Evolutionary conservation across 2,888 invertebrate species (phyloP), one percentile per base, ranked within the genome.

Genomic region (Plebejus melissa): DNA sequence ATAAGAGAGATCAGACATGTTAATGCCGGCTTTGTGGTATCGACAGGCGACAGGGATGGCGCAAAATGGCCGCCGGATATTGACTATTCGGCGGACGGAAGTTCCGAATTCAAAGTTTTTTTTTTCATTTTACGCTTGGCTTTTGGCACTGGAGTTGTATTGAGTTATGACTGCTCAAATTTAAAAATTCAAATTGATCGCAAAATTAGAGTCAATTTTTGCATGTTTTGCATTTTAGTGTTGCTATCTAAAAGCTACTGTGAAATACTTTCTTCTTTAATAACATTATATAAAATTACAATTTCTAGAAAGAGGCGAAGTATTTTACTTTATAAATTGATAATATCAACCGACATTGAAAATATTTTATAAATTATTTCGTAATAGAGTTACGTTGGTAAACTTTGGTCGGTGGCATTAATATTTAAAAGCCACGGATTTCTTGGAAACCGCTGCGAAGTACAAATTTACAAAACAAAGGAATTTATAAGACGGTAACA

Each of bases 51-150:
- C 65, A 65, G 70, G 70, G 70, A 38, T 70, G 70, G 38, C 70
- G 41, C 70, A 70, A 22, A 22, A 41, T 41, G 41, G 22, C 41
- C 38, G 70, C 38, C 70, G 72, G 54, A 72, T 50, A 72, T 72
- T 72, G 72, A 72, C 72, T 54, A 72, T 72, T 72, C 50, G 72
- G 46, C 46, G 71, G 71, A 5, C 46, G 46, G 71, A 71, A 71
- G 71, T 70, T 71, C 46, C 22, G 28, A 72, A 72, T 54, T 50
- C 50, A 32, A 54, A n/a, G 41, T 41, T 71, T 71, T 46, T 70
- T 70, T 46, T 70, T 71, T 71, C 22, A 46, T 70, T 46, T 46
- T 71, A 46, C 71, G 46, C 22, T 46, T 11, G 46, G 22, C 71
- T 71, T 71, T 65, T 36, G 13, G 65, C 65, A 65, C 32, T 32